phyloP scores from a whole-genome alignment of 1,140 invertebrate genomes.

The Camponotus floridanus region DNA sequence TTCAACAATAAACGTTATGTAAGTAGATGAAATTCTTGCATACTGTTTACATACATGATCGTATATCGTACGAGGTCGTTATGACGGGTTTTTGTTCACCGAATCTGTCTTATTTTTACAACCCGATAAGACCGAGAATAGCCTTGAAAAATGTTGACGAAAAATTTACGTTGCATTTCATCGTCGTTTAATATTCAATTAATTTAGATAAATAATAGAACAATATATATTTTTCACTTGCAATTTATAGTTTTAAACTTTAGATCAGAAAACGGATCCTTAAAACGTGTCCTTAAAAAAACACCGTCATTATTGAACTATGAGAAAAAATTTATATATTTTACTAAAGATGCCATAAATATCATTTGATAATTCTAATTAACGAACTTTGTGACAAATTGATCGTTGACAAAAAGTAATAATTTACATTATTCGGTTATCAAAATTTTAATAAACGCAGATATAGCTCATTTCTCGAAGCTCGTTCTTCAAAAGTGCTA shows the following conservation, averaged over 20 bases:
- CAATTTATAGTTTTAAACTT: background rate
- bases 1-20: conserved; percentile 21
- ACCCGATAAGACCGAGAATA: background rate
- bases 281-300: background rate
- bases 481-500: conserved; percentile 26
- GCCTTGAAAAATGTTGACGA: background rate
- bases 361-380: conserved; percentile 20
- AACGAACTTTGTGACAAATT: background rate
- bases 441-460: conserved; percentile 35
- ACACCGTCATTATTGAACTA: background rate
- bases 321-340: background rate
- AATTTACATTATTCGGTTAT: conserved; percentile 22
- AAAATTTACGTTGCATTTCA: background rate
- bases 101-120: background rate
- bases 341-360: conserved; percentile 5
- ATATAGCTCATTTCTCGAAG: background rate
- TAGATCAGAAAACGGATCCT: background rate
- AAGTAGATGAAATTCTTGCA: background rate
- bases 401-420: background rate
- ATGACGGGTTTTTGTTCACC: background rate
- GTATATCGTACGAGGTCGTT: background rate
- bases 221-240: background rate
- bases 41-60: background rate
- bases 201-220: background rate
- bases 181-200: background rate